Percentiles rank a stretch among this genome's conserved stretches.
Evolutionary conservation across 2,113 vertebrate genomes (phyloP).

Genomic region (Ramphastos sulfuratus): DNA sequence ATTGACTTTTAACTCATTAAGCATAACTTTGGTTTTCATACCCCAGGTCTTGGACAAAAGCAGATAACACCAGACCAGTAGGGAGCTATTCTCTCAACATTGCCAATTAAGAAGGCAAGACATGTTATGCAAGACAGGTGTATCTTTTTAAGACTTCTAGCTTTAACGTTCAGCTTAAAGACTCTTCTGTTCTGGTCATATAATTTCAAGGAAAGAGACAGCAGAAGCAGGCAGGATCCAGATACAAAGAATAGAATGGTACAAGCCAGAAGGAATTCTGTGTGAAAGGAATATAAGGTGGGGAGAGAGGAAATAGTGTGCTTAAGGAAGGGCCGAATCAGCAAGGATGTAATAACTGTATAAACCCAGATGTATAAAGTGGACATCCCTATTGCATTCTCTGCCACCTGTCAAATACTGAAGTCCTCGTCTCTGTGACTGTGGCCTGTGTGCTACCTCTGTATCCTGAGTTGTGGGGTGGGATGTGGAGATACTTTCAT

Average conservation of each 20-base stretch:
- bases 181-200: neutral
- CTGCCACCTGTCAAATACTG: too few species aligned
- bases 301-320: neutral
- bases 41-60: rapidly evolving
- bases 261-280: neutral
- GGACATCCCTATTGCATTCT: neutral
- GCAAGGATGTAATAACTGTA: neutral
- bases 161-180: neutral
- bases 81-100: neutral
- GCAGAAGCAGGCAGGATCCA: neutral
- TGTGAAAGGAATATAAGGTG: neutral
- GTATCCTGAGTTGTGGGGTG: neutral
- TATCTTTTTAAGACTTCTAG: neutral
- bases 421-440: neutral
- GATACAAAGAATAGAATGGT: neutral
- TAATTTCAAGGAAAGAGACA: neutral
- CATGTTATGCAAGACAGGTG: neutral
- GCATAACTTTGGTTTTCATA: neutral
- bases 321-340: neutral
- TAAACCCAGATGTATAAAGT: neutral
- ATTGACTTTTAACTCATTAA: neutral
- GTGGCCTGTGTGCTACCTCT: rapidly evolving
- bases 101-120: neutral
- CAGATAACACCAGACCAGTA: neutral
- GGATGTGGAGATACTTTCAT: neutral